phyloP scores from a whole-genome alignment of 2,113 vertebrate genomes.

The Podarcis raffonei region DNA sequence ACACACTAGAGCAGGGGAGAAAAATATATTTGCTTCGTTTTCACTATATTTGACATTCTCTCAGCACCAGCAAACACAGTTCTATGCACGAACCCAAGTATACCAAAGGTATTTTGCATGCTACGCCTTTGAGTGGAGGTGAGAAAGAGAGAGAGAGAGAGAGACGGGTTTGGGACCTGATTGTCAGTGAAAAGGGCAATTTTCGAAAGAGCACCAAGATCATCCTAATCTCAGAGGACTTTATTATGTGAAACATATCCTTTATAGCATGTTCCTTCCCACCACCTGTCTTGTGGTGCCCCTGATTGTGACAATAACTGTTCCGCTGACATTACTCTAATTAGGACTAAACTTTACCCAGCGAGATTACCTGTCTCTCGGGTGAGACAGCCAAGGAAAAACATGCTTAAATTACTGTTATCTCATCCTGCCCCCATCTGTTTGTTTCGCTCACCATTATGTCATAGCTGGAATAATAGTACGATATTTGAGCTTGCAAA shows the following conservation, averaged over 20 bases:
- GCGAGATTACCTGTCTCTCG: constrained; percentile 42
- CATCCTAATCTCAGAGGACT: constrained; percentile 55
- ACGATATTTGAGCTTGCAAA: background rate
- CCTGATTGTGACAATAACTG: constrained; percentile 60
- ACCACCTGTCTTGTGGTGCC: constrained; percentile 51
- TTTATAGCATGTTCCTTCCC: constrained; percentile 50
- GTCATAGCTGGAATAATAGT: constrained; percentile 1
- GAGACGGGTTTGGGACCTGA: constrained; percentile 15
- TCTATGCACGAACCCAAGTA: background rate
- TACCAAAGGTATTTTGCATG: constrained; percentile 27
- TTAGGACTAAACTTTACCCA: constrained; percentile 57
- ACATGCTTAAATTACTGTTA: constrained; percentile 40
- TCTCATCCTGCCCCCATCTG: background rate
- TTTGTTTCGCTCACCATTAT: constrained; percentile 15
- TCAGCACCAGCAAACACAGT: background rate
- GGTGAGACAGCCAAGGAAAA: constrained; percentile 35
- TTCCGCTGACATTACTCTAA: constrained; percentile 50
- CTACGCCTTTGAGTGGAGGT: background rate
- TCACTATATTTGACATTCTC: background rate
- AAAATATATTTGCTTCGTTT: background rate
- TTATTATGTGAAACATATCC: constrained; percentile 41
- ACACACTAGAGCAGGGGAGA: background rate
- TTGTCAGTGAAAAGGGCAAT: constrained; percentile 41
- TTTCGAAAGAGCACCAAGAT: constrained; percentile 36
- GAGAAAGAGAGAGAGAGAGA: background rate